Evolutionary conservation across 2,888 invertebrate genomes (phyloP).

Genomic region (Caenorhabditis becei): DNA sequence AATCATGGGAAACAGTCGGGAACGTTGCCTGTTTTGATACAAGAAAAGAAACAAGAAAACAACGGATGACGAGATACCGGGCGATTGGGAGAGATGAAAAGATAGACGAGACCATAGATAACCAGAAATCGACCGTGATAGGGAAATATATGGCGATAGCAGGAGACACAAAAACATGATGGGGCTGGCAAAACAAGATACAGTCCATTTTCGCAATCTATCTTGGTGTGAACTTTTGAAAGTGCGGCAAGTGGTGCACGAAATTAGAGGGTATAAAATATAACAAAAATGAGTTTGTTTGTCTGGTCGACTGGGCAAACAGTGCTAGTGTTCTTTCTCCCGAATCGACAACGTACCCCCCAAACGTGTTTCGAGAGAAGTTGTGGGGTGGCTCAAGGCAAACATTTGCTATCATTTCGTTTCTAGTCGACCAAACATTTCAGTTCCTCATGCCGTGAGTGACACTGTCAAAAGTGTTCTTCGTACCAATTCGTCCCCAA

Average conservation of each 20-base stretch:
- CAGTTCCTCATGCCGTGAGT: neutral
- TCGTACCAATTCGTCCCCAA: conserved; percentile 1
- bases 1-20: neutral
- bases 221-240: conserved; percentile 27
- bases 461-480: conserved; percentile 6
- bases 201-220: too few species aligned
- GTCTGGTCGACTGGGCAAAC: conserved; percentile 38
- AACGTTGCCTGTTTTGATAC: neutral
- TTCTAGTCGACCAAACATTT: conserved; percentile 15
- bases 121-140: neutral
- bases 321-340: conserved; percentile 50
- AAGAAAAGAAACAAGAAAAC: neutral
- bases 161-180: too few species aligned
- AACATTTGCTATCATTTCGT: conserved; percentile 20
- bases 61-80: neutral
- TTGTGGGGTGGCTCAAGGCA: conserved; percentile 23
- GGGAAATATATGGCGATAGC: too few species aligned
- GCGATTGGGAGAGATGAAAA: neutral
- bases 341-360: conserved; percentile 23
- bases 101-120: neutral
- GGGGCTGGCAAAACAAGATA: neutral
- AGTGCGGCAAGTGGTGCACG: conserved; percentile 25
- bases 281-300: conserved; percentile 36
- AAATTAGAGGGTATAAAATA: conserved; percentile 17
- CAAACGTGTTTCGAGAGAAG: conserved; percentile 41